Percentiles rank a stretch among this genome's conserved stretches.
Evolutionary conservation across 2,113 vertebrate species (phyloP).

Genomic region (Cyprinodon brontotheroides): DNA sequence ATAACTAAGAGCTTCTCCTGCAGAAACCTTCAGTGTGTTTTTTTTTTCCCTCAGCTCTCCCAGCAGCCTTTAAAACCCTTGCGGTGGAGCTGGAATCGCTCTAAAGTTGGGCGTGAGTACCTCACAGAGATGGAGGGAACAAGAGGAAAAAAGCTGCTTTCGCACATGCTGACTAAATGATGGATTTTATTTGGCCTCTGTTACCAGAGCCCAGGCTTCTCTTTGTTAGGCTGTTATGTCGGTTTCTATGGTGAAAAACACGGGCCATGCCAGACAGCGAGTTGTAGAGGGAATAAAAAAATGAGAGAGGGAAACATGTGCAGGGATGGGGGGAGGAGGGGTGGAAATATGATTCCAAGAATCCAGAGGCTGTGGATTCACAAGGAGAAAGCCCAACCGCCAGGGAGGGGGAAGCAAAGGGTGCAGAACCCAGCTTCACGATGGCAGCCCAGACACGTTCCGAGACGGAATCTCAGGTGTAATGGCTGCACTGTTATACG

Average conservation of each 20-base stretch:
- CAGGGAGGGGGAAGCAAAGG: not conserved
- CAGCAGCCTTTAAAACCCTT: not conserved
- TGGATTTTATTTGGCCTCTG: conserved; percentile 78
- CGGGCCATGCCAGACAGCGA: conserved; percentile 75
- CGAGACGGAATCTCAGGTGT: not conserved
- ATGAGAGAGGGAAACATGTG: conserved; percentile 32
- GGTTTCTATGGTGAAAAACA: conserved; percentile 91
- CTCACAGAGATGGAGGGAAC: conserved; percentile 8
- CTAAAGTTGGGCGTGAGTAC: conserved; percentile 47
- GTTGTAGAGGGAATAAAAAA: conserved; percentile 72
- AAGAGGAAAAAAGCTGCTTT: conserved; percentile 28
- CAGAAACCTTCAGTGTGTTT: not conserved
- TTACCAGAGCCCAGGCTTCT: conserved; percentile 83
- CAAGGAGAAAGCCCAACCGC: conserved; percentile 22
- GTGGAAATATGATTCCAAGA: conserved; percentile 73
- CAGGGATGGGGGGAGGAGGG: conserved; percentile 20
- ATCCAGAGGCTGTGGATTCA: conserved; percentile 72
- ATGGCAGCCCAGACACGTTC: not conserved
- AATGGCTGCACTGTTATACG: not conserved
- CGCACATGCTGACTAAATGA: conserved; percentile 59
- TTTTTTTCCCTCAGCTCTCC: conserved; percentile 16
- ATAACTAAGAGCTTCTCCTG: not conserved
- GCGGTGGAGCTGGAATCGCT: conserved; percentile 42
- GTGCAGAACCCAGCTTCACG: not conserved
- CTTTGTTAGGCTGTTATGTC: conserved; percentile 84